These are phyloP conservation scores for Gephyroberyx darwinii DNA, from an alignment of 2,797 vertebrate species.

Conservation along the genomic window DNA sequence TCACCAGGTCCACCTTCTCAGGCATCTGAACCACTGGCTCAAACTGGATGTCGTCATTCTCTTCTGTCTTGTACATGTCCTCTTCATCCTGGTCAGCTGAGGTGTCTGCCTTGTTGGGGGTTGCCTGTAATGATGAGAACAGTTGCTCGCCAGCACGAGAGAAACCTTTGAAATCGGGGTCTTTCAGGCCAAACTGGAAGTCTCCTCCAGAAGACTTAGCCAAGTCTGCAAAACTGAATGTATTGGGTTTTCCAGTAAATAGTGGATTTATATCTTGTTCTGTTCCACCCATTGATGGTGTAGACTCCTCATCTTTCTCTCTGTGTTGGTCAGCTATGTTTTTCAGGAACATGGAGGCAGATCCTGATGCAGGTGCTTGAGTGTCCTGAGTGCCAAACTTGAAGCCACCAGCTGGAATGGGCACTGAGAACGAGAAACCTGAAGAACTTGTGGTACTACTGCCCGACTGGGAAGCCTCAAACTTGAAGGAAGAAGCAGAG, in stretches of 20 bases:
- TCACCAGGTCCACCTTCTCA: constrained; percentile 94
- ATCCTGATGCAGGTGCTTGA: constrained; percentile 54
- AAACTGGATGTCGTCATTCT: constrained; percentile 97
- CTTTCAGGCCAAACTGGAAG: constrained; percentile 88
- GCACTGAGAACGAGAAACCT: constrained; percentile 87
- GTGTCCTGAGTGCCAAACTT: constrained; percentile 91
- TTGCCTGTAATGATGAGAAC: constrained; percentile 81
- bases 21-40: constrained; percentile 98
- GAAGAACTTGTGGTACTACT: constrained; percentile 76
- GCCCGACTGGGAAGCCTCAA: constrained; percentile 80
- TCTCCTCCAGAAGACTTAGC: constrained; percentile 83
- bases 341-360: constrained; percentile 81
- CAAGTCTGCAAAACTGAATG: constrained; percentile 91
- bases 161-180: constrained; percentile 92
- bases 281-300: constrained; percentile 7
- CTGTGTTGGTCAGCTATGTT: constrained; percentile 83
- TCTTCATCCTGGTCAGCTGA: constrained; percentile 86
- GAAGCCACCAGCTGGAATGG: constrained; percentile 79
- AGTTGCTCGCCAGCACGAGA: constrained; percentile 87
- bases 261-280: constrained; percentile 76
- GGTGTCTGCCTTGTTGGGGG: constrained; percentile 73
- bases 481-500: constrained; percentile 80
- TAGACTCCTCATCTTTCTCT: constrained; percentile 75
- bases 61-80: constrained; percentile 96
- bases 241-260: constrained; percentile 80